Percentiles rank a stretch among this genome's conserved stretches.
These are phyloP conservation scores for Aproaerema taeniolella DNA, from an alignment of 2,888 invertebrate species.

Conservation along the genomic window DNA sequence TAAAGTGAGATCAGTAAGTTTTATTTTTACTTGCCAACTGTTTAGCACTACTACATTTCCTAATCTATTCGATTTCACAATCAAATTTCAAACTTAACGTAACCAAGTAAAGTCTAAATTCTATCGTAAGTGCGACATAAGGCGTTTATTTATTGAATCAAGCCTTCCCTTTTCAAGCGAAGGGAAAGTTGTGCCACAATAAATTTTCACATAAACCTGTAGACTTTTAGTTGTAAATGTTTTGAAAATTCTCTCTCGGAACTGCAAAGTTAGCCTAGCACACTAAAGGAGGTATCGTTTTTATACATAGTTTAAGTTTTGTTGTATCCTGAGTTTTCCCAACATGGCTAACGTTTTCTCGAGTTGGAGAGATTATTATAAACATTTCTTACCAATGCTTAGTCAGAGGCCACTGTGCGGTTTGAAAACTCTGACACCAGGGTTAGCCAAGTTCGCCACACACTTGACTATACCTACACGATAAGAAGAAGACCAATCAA, in stretches of 20 bases:
- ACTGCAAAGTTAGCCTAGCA: conserved; percentile 8
- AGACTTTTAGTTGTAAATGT: background rate
- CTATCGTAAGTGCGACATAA: background rate
- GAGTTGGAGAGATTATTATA: too few relatives aligned
- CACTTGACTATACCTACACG: too few relatives aligned
- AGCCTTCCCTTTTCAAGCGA: conserved; percentile 1
- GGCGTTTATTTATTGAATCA: background rate
- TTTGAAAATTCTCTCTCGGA: background rate
- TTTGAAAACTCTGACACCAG: too few relatives aligned
- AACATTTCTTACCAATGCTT: too few relatives aligned
- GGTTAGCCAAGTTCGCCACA: too few relatives aligned
- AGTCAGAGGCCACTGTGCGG: too few relatives aligned
- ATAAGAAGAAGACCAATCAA: too few relatives aligned
- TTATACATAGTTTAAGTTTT: conserved; percentile 8
- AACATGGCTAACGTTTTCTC: too few relatives aligned
- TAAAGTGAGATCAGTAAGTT: background rate
- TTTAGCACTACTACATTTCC: background rate
- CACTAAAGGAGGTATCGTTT: conserved; percentile 3
- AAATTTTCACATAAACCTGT: background rate
- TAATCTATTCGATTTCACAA: too few relatives aligned
- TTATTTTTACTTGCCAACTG: background rate
- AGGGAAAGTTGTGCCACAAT: background rate
- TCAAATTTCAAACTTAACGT: too few relatives aligned
- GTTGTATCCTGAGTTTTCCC: too few relatives aligned
- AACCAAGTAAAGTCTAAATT: background rate